Base-by-base conservation (phyloP, 2,797 vertebrate species). In the Enteromius viviparus region DNA sequence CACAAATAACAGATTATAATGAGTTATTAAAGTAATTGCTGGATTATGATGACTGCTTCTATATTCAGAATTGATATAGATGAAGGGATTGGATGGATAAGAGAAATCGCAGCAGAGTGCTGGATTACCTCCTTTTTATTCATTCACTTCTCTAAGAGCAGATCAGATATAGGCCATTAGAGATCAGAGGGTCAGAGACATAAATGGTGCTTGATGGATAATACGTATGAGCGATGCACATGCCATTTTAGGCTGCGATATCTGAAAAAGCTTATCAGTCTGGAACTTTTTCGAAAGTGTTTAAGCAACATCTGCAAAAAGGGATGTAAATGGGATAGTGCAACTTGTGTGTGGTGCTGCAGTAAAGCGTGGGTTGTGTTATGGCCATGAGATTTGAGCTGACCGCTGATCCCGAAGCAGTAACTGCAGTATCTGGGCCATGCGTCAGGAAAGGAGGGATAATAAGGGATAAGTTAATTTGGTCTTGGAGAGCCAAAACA, bases 31-130 rank as follows among this genome's bases (percentile, higher is more conserved):
- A 87, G 80, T 89, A 91, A 92, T 88, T 89, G 91, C 86, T 71
- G 87, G 91, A 94, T 94, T 93, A 92, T 82, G 26, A 37, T 66
- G 74, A 76, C 83, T 89, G 81, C 19, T 4, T 60, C 87, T 88
- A 89, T 91, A 82, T 91, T 88, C 81, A 80, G 88, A 82, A 84
- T 89, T 84, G 72, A 80, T 69, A 62, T 21, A 26, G 68, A 40
- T 19, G 40, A 69, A 68, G 32, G 58, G 75, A 78, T 78, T 51
- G 76, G 51, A 81, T n/a, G 53, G 81, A 76, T 71, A 79, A 84
- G 37, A 72, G 88, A 92, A 94, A 94, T 94, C 89, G 87, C 85
- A 81, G 92, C 88, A 91, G 93, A 94, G 92, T 92, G 93, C 93
- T 91, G 92, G 91, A 93, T 87, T 75, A 23, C 69, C 81, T 91